Evolutionary conservation across 2,797 vertebrate genomes (phyloP).

Genomic region (Acanthopagrus latus): DNA sequence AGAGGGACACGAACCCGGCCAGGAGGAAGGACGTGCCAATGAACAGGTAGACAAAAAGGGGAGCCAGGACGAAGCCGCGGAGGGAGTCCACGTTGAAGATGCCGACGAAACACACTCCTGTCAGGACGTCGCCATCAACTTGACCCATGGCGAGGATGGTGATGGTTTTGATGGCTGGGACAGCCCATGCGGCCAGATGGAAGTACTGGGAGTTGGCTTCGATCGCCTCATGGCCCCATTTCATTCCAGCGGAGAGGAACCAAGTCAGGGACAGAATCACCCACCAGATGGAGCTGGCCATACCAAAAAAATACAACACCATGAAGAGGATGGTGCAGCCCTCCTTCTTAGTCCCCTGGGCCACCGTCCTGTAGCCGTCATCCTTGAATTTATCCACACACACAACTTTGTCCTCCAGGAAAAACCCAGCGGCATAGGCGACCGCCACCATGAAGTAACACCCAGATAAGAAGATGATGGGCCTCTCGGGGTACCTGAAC

Average conservation of each 20-base stretch:
- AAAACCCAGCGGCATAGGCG: conserved; percentile 94
- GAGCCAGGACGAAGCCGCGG: conserved; percentile 95
- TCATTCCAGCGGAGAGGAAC: conserved; percentile 98
- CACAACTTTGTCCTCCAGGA: conserved; percentile 95
- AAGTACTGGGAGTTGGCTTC: conserved; percentile 99
- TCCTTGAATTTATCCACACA: conserved; percentile 95
- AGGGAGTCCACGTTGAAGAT: conserved; percentile 95
- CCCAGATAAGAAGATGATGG: conserved; percentile 97
- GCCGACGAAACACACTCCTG: conserved; percentile 97
- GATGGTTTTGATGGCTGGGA: conserved; percentile 97
- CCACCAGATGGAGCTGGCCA: conserved; percentile 99
- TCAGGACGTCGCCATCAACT: conserved; percentile 96
- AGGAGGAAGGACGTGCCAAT: conserved; percentile 99
- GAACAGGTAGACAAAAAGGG: conserved; percentile 97
- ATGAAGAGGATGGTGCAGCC: conserved; percentile 99
- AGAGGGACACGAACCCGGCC: conserved; percentile 97
- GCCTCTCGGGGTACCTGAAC: conserved; percentile 96
- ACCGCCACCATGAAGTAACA: conserved; percentile 99
- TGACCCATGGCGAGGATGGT: conserved; percentile 98
- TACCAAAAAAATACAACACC: conserved; percentile 96
- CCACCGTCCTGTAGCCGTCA: conserved; percentile 94
- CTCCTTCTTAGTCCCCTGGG: conserved; percentile 98
- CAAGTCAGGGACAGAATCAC: conserved; percentile 97
- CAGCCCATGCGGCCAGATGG: conserved; percentile 97
- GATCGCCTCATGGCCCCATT: conserved; percentile 98